Base-by-base conservation (phyloP, 2,888 invertebrate genomes). In the Torymus aiolomorphi region DNA sequence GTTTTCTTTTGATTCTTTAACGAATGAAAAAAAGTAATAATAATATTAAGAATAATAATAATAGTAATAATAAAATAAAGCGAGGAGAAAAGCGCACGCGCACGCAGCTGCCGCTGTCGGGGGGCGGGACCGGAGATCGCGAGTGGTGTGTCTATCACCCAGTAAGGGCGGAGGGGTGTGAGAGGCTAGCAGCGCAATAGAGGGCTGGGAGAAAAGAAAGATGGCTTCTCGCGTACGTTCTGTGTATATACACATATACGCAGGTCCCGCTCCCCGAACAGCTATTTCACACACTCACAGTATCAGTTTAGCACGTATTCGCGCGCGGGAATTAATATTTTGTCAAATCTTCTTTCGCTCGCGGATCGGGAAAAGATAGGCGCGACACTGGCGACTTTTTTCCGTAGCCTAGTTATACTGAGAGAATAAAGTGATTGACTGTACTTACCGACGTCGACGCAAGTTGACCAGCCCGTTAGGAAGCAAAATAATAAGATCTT, bases 51-150 rank as follows among this genome's bases (percentile, higher is more conserved):
- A 5, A 42, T 8, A 42, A 8, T 8, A 42, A 42, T 42, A 42
- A 42, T 42, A 31, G 49, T 52, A 49, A 16, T 51, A n/a, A 24
- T 8, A 54, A 63, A 65, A 42, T 61, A 63, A 18, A 12, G 31
- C 16, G 5, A 12, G 42, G 16, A 18, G 56, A 57, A 51, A 70
- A 70, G 54, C 56, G 49, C 81, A 42, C 78, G 75, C 70, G 84
- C 84, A 83, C 71, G 85, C 84, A 84, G 86, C 86, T 86, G 87
- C 88, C 86, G 88, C 86, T 86, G 86, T 88, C 88, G 89, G 89
- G 88, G 89, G 86, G 89, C 88, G 89, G 89, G 87, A 87, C 67
- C 71, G 72, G 67, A 56, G 54, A 61, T 59, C 65, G 66, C 77
- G 77, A 76, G 62, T 66, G 70, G 42, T 42, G 42, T 42, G 42